These are phyloP conservation scores for Ecdyonurus torrentis DNA, from an alignment of 2,888 invertebrate species.

Conservation along the genomic window DNA sequence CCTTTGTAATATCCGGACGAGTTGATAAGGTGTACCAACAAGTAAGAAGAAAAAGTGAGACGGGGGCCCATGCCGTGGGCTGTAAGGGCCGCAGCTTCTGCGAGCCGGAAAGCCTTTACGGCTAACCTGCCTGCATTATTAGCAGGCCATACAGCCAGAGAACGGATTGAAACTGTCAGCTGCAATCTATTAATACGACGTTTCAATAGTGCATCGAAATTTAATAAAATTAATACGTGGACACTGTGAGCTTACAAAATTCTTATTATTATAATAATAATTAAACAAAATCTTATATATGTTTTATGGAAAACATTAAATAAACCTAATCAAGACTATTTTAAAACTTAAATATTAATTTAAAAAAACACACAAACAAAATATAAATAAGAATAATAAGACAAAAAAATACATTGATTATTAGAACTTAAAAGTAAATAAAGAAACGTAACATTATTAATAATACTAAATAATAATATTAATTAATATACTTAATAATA, in stretches of 20 bases:
- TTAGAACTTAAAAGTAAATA: no score
- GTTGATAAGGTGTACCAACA: neutral
- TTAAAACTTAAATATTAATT: neutral
- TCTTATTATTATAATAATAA: no score
- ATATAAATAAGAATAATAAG: no score
- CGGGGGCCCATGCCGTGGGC: neutral
- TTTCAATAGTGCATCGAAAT: neutral
- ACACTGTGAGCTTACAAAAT: neutral
- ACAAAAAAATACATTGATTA: no score
- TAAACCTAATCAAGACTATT: neutral
- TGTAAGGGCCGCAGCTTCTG: neutral
- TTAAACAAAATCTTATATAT: no score
- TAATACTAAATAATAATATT: neutral
- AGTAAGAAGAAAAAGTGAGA: neutral
- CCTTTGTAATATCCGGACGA: neutral
- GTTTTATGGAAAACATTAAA: neutral
- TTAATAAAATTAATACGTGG: neutral
- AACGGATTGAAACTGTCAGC: no score
- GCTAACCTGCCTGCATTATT: neutral
- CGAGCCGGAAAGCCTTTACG: neutral
- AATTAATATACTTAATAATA: neutral
- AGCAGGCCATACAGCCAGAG: neutral
- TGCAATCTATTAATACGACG: neutral
- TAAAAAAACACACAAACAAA: neutral
- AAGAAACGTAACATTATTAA: no score